Percentiles rank a stretch among this genome's conserved stretches.
These are phyloP conservation scores for Archaeoteleia sp. DNA, from an alignment of 2,888 invertebrate genomes.

Conservation along the genomic window DNA sequence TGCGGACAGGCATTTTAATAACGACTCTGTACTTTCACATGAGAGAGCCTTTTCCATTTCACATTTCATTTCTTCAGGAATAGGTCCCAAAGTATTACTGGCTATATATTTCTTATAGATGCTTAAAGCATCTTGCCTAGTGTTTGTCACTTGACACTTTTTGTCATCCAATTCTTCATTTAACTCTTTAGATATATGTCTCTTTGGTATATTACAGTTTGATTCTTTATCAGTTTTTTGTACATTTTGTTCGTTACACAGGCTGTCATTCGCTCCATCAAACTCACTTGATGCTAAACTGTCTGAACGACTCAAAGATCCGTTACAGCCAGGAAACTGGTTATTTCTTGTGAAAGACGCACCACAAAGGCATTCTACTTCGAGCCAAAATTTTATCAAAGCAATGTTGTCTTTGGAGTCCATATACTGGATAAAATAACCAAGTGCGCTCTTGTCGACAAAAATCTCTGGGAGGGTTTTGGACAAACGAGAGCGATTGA, in stretches of 20 bases:
- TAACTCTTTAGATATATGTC: conserved; percentile 53
- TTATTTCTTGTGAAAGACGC: too few relatives aligned
- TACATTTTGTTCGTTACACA: conserved; percentile 42
- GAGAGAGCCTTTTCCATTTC: conserved; percentile 82
- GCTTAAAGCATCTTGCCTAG: conserved; percentile 79
- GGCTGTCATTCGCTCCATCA: conserved; percentile 11
- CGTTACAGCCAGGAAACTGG: too few relatives aligned
- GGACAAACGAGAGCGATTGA: conserved; percentile 80
- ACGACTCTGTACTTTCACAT: conserved; percentile 80
- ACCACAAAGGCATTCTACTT: conserved; percentile 80
- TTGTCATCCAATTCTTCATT: conserved; percentile 4
- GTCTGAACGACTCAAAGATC: conserved; percentile 33
- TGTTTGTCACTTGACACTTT: conserved; percentile 52
- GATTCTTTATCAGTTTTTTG: too few relatives aligned
- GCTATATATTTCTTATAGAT: conserved; percentile 88
- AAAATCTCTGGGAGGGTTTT: conserved; percentile 86
- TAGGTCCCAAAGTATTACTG: conserved; percentile 79
- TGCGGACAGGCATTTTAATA: conserved; percentile 83
- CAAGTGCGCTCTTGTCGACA: conserved; percentile 85
- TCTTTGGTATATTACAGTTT: conserved; percentile 68
- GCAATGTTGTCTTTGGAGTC: conserved; percentile 82
- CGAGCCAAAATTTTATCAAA: conserved; percentile 85
- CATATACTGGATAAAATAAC: conserved; percentile 91
- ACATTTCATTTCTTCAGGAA: conserved; percentile 78
- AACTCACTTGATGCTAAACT: conserved; percentile 37